Conservation (phyloP, 2,797 vertebrate species). For the Capromys pilorides region DNA sequence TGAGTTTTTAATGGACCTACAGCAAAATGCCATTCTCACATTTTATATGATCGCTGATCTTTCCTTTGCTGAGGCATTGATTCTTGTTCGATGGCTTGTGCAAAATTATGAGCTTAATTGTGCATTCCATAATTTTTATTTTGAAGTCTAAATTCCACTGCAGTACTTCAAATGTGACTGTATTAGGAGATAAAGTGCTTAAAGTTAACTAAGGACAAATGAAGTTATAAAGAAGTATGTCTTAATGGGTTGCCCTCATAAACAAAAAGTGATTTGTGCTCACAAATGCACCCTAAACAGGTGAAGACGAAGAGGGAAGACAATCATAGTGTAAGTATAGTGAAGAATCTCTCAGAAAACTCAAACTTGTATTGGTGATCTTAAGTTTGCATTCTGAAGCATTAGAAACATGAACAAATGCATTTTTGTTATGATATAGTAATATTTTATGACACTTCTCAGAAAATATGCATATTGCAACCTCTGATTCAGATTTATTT, state of each 20-base stretch:
- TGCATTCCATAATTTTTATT: background rate
- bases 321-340: rapidly evolving
- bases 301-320: background rate
- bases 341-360: background rate
- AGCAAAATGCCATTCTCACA: background rate
- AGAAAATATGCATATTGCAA: background rate
- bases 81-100: background rate
- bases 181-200: background rate
- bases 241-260: background rate
- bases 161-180: background rate
- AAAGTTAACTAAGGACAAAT: background rate
- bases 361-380: background rate
- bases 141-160: background rate
- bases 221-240: background rate
- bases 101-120: background rate
- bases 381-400: background rate
- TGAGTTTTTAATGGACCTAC: background rate
- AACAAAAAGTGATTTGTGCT: background rate
- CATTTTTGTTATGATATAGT: background rate
- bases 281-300: background rate
- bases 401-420: background rate
- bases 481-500: background rate
- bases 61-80: background rate
- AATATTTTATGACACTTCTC: background rate
- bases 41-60: background rate